Conservation (phyloP, 2,888 invertebrate genomes). For the Microctonus hyperodae region DNA sequence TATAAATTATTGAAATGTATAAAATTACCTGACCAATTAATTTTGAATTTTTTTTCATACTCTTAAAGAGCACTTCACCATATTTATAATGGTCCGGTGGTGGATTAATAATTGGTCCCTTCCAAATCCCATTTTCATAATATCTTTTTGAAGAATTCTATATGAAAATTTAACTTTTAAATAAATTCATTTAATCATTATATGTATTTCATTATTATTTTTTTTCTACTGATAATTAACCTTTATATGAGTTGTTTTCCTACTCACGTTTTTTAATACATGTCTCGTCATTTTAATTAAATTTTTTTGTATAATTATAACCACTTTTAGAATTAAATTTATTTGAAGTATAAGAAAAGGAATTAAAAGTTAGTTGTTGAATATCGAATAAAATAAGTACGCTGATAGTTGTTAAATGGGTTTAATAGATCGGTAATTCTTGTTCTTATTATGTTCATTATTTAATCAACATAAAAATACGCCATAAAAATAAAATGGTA, state of each 20-base stretch:
- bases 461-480: too few relatives aligned
- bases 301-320: too few relatives aligned
- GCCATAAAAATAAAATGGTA: too few relatives aligned
- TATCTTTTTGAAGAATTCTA: background rate
- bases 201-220: background rate
- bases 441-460: too few relatives aligned
- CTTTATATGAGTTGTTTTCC: too few relatives aligned
- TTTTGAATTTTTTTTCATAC: slow-evolving; percentile 36
- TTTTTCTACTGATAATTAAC: background rate
- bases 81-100: slow-evolving; percentile 33
- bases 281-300: too few relatives aligned
- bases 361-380: too few relatives aligned
- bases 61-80: slow-evolving; percentile 40
- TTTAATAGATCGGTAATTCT: too few relatives aligned
- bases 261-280: background rate
- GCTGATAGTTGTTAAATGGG: too few relatives aligned
- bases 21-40: slow-evolving; percentile 42
- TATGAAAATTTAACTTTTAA: background rate
- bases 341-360: too few relatives aligned
- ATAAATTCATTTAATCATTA: background rate
- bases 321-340: too few relatives aligned
- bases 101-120: slow-evolving; percentile 26
- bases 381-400: too few relatives aligned
- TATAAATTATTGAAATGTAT: slow-evolving; percentile 16
- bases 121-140: slow-evolving; percentile 40